phyloP scores from a whole-genome alignment of 1,140 invertebrate species.

The Hylyphantes graminicola region DNA sequence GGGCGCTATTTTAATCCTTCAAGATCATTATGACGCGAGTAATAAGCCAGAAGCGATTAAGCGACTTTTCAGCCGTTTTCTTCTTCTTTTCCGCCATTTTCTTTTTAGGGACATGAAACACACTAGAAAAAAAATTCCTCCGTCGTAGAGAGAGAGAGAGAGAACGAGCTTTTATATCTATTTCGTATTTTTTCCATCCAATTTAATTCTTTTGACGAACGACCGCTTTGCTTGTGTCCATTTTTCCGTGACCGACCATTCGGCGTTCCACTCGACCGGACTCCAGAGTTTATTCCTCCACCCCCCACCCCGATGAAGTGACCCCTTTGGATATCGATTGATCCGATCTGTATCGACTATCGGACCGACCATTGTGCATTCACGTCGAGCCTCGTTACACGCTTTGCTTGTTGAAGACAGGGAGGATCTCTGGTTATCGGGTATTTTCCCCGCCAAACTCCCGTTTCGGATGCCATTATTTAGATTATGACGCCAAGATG shows the following conservation, averaged over 20 bases:
- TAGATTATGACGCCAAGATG: too few species aligned
- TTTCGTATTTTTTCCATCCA: constrained; percentile 57
- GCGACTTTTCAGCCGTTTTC: constrained; percentile 17
- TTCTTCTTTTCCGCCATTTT: constrained; percentile 7
- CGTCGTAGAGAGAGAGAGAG: background rate
- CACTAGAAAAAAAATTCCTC: constrained; percentile 15
- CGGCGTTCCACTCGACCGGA: constrained; percentile 51
- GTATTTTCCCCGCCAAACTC: too few species aligned
- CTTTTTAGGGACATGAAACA: background rate
- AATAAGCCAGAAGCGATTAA: constrained; percentile 50
- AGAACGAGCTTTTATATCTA: constrained; percentile 22
- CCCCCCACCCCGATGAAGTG: constrained; percentile 27
- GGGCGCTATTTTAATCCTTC: constrained; percentile 43
- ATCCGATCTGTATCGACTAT: constrained; percentile 48
- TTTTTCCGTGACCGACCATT: constrained; percentile 54
- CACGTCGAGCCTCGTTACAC: constrained; percentile 14
- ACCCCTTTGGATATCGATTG: constrained; percentile 53
- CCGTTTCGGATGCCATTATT: too few species aligned
- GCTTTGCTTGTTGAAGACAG: background rate
- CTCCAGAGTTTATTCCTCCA: constrained; percentile 47
- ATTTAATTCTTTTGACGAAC: constrained; percentile 59
- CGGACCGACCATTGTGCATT: constrained; percentile 29
- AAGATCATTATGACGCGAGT: constrained; percentile 32
- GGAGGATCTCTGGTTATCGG: too few species aligned
- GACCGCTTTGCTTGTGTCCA: constrained; percentile 56